Evolutionary conservation across 1,140 invertebrate genomes (phyloP).

Genomic region (Cydia fagiglandana): DNA sequence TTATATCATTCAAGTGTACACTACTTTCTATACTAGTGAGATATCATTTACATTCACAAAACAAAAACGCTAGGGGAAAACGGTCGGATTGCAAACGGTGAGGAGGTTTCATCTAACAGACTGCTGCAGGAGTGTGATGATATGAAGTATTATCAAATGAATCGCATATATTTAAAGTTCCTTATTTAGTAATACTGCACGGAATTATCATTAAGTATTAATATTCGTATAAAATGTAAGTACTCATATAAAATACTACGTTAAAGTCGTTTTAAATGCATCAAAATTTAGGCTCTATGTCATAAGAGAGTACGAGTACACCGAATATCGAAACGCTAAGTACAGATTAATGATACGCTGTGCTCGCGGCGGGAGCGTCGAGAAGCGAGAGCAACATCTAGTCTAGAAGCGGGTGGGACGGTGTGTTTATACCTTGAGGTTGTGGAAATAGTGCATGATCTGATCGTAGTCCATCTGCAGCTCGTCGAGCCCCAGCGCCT

Average conservation of each 20-base stretch:
- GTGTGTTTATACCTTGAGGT: slow-evolving; percentile 90
- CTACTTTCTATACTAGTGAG: slow-evolving; percentile 64
- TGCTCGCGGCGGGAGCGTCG: slow-evolving; percentile 50
- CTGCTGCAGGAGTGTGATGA: slow-evolving; percentile 48
- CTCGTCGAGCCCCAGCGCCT: slow-evolving; percentile 86
- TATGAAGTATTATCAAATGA: slow-evolving; percentile 41
- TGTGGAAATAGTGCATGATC: slow-evolving; percentile 98
- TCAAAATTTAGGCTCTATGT: slow-evolving; percentile 75
- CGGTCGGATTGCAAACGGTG: slow-evolving; percentile 24
- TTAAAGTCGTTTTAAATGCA: slow-evolving; percentile 71
- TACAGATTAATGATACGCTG: slow-evolving; percentile 45
- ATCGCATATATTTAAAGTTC: slow-evolving; percentile 50
- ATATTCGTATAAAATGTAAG: slow-evolving; percentile 72
- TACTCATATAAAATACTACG: slow-evolving; percentile 73
- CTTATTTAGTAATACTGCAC: slow-evolving; percentile 65
- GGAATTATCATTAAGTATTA: slow-evolving; percentile 58
- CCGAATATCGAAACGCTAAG: slow-evolving; percentile 59
- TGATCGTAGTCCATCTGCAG: slow-evolving; percentile 97
- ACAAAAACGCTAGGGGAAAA: slow-evolving; percentile 28
- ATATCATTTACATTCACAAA: slow-evolving; percentile 50
- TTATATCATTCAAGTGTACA: slow-evolving; percentile 54
- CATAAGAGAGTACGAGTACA: slow-evolving; percentile 74
- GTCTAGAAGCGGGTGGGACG: slow-evolving; percentile 71
- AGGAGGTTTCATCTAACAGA: slow-evolving; percentile 26
- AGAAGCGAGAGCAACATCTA: slow-evolving; percentile 73